A percentile compares a stretch with the other conserved stretches of the same genome.
phyloP scores from a whole-genome alignment of 2,888 invertebrate genomes.

The Drosophila cyrtoloma region DNA sequence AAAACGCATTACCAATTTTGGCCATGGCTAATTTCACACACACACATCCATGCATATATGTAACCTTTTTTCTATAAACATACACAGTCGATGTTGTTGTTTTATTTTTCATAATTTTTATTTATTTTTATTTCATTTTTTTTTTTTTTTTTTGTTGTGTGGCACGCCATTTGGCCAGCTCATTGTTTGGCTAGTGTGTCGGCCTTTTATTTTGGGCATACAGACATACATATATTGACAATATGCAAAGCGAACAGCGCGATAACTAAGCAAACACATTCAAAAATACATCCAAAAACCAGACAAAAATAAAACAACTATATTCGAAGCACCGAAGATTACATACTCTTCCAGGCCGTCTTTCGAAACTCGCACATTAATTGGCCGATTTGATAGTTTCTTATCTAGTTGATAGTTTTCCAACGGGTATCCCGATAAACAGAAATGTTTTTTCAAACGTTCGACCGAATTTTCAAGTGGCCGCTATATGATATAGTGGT shows the following conservation, averaged over 20 bases:
- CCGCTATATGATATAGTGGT: background rate
- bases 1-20: slow-evolving; percentile 73
- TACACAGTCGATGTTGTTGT: background rate
- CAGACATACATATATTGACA: slow-evolving; percentile 16
- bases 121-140: slow-evolving; percentile 1
- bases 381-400: background rate
- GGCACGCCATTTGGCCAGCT: slow-evolving; percentile 27
- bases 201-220: slow-evolving; percentile 31
- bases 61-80: slow-evolving; percentile 4
- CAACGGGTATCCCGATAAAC: background rate
- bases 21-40: slow-evolving; percentile 71
- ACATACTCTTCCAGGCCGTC: background rate
- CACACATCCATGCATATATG: background rate
- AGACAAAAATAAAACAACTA: background rate
- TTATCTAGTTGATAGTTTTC: background rate
- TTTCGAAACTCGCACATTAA: no score
- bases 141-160: slow-evolving; percentile 1
- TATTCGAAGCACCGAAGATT: background rate
- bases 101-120: slow-evolving; percentile 11
- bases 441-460: background rate
- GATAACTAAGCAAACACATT: slow-evolving; percentile 20
- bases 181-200: slow-evolving; percentile 32
- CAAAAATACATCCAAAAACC: background rate
- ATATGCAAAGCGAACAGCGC: slow-evolving; percentile 29
- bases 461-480: background rate